phyloP scores from a whole-genome alignment of 2,113 vertebrate species.

The Rhombomys opimus region DNA sequence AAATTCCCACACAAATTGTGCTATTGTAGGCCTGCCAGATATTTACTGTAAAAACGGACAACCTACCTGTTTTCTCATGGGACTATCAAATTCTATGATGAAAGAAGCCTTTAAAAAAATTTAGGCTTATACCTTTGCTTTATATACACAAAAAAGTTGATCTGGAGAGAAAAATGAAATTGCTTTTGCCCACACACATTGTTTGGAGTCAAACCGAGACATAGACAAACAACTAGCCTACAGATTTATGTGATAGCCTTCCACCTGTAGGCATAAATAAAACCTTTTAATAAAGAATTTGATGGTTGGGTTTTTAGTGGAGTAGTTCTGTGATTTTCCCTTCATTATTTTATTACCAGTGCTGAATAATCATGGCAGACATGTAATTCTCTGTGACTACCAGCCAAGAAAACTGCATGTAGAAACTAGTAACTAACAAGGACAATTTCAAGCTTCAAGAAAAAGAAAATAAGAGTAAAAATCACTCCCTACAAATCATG shows the following conservation, averaged over 20 bases:
- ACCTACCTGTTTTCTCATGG: not conserved
- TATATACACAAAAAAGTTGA: not conserved
- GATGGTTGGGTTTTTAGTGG: conserved; percentile 23
- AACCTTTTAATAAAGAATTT: conserved; percentile 12
- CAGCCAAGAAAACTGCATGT: not conserved
- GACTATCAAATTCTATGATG: not conserved
- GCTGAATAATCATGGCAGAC: not conserved
- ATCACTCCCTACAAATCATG: not conserved
- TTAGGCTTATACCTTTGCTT: not conserved
- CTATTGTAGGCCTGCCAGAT: not conserved
- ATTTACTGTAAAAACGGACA: not conserved
- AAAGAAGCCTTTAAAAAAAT: not conserved
- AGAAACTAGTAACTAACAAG: not conserved
- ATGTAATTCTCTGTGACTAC: not conserved
- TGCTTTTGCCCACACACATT: not conserved
- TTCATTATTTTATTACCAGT: not conserved
- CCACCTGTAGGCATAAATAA: not conserved
- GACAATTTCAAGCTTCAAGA: not conserved
- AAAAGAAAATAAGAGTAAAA: not conserved
- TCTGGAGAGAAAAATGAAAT: conserved; percentile 17
- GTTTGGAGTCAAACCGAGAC: not conserved
- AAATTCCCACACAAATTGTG: not conserved
- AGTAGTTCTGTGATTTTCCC: not conserved
- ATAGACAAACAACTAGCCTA: not conserved
- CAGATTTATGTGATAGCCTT: not conserved